Percentiles rank a stretch among this genome's conserved stretches.
These are phyloP conservation scores for Furcula furcula DNA, from an alignment of 2,888 invertebrate genomes.

Conservation along the genomic window DNA sequence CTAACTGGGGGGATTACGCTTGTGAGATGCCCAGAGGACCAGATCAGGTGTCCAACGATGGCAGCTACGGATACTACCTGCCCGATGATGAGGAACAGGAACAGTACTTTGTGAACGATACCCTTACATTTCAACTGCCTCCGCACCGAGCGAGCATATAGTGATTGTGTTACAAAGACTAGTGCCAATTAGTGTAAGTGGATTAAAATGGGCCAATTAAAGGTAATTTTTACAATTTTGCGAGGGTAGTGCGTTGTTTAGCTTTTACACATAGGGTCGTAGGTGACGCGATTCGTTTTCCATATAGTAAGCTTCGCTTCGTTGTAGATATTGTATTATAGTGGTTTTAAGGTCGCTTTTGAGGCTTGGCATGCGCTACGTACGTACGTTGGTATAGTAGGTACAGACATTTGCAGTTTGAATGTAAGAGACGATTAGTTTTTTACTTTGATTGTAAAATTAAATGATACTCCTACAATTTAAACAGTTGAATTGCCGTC, in stretches of 20 bases:
- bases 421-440: no score
- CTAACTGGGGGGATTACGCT: slow-evolving; percentile 59
- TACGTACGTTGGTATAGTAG: no score
- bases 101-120: slow-evolving; percentile 70
- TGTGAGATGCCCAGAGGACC: slow-evolving; percentile 54
- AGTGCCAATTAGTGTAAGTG: slow-evolving; percentile 36
- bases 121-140: slow-evolving; percentile 70
- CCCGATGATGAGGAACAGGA: slow-evolving; percentile 67
- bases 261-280: slow-evolving; percentile 37
- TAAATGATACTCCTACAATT: no score
- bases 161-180: slow-evolving; percentile 32
- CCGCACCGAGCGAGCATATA: slow-evolving; percentile 76
- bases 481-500: no score
- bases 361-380: no score
- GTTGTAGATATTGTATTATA: slow-evolving; percentile 64
- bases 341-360: slow-evolving; percentile 35
- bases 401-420: no score
- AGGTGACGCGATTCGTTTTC: slow-evolving; percentile 48
- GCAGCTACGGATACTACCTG: slow-evolving; percentile 73
- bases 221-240: slow-evolving; percentile 59
- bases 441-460: no score
- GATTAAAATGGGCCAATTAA: slow-evolving; percentile 65
- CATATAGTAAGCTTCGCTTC: slow-evolving; percentile 58
- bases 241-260: slow-evolving; percentile 30
- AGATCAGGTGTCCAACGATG: slow-evolving; percentile 67